These are phyloP conservation scores for Diarsia rubi DNA, from an alignment of 2,888 invertebrate genomes.

Conservation along the genomic window DNA sequence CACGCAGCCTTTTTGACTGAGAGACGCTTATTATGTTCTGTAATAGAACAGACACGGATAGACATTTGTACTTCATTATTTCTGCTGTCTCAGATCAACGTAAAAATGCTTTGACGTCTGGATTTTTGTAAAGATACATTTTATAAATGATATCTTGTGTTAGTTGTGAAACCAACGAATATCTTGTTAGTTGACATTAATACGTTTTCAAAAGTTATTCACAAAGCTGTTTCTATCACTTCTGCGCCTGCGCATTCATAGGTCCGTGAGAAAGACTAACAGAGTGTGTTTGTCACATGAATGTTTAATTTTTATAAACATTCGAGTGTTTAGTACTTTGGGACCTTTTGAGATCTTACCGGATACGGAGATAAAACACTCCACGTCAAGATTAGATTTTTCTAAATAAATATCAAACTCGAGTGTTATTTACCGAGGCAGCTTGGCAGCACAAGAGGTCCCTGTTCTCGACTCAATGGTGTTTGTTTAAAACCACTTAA, in stretches of 20 bases:
- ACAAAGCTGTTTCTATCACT: constrained; percentile 31
- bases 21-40: constrained; percentile 70
- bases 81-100: constrained; percentile 73
- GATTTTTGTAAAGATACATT: constrained; percentile 75
- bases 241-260: constrained; percentile 49
- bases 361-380: constrained; percentile 86
- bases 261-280: constrained; percentile 84
- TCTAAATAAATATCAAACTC: constrained; percentile 80
- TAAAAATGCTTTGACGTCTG: constrained; percentile 81
- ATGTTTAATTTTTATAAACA: constrained; percentile 76
- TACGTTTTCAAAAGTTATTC: constrained; percentile 54
- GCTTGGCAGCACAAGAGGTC: constrained; percentile 80
- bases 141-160: constrained; percentile 76
- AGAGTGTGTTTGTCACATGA: constrained; percentile 68
- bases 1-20: constrained; percentile 70
- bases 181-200: constrained; percentile 64
- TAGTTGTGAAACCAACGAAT: constrained; percentile 57
- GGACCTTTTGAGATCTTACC: constrained; percentile 73
- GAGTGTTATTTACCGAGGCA: constrained; percentile 79
- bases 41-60: constrained; percentile 76
- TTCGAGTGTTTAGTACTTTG: constrained; percentile 71
- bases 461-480: constrained; percentile 82
- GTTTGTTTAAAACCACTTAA: constrained; percentile 88
- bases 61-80: constrained; percentile 84
- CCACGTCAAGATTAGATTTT: constrained; percentile 83